A percentile compares a stretch with the other conserved stretches of the same genome.
Evolutionary conservation across 2,797 vertebrate genomes (phyloP).

Genomic region (Adrianichthys oophorus): DNA sequence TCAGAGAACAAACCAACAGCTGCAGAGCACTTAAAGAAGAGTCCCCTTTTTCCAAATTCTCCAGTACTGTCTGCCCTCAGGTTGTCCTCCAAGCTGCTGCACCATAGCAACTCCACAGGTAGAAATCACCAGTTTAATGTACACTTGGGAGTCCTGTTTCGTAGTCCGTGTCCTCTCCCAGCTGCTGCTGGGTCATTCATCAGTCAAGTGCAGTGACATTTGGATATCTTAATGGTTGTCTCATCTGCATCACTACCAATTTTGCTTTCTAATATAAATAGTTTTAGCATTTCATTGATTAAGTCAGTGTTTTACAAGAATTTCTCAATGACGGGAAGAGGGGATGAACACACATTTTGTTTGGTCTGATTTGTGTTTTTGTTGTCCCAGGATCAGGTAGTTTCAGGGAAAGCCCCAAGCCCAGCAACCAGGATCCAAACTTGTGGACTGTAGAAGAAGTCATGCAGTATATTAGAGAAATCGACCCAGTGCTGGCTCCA

Average conservation of each 20-base stretch:
- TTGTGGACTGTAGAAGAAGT: conserved; percentile 95
- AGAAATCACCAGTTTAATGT: background rate
- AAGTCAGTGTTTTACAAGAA: too few species aligned
- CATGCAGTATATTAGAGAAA: conserved; percentile 93
- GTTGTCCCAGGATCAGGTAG: conserved; percentile 79
- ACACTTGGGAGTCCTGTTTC: background rate
- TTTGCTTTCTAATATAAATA: too few species aligned
- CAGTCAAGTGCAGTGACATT: too few species aligned
- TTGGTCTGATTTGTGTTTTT: conserved; percentile 5
- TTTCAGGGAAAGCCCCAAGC: conserved; percentile 78
- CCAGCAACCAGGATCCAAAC: conserved; percentile 85
- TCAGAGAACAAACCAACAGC: conserved; percentile 77
- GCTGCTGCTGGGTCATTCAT: too few species aligned
- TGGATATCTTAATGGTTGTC: too few species aligned
- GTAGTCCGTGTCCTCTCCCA: too few species aligned
- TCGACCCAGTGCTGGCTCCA: conserved; percentile 92
- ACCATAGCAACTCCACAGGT: conserved; percentile 73
- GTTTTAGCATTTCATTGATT: too few species aligned
- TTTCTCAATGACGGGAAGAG: too few species aligned
- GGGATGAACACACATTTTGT: background rate
- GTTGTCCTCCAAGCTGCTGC: conserved; percentile 65
- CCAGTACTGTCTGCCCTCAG: conserved; percentile 56
- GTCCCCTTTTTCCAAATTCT: conserved; percentile 80
- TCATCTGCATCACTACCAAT: too few species aligned
- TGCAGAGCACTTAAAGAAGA: conserved; percentile 85